Evolutionary conservation across 2,797 vertebrate genomes (phyloP), one percentile per base, ranked within the genome.

Genomic region (Pampus argenteus): DNA sequence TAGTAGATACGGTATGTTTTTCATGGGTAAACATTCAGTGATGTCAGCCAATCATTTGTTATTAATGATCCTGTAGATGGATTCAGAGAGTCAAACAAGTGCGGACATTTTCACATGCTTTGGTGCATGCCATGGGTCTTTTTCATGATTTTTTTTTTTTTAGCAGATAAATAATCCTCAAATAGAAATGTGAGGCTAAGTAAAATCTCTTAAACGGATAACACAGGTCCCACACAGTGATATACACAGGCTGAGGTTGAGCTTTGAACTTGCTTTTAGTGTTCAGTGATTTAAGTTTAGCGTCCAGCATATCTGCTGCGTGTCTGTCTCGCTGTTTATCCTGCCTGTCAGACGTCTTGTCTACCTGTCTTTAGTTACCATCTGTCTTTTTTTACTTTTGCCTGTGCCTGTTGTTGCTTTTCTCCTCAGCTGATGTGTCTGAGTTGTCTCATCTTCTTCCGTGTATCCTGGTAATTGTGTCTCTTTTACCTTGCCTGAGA

Each of bases 141-240:
- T 81, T 65, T 79, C 38, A 58, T 82, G 50, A 70, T 31, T 60
- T 72, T 67, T 78, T 31, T 60, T 72, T 67, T 78, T 78, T 79
- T 26, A 76, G 76, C 68, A 73, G 75, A 84, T 83, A 67, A 77
- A 79, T 87, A 92, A 91, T 91, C 84, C 84, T 78, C 71, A 81
- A 83, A 90, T 76, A 66, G 75, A 80, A 84, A 89, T 86, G 73
- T 89, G 78, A 78, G 70, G 76, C 79, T 45, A 59, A 76, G 79
- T 71, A 63, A 90, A 92, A 91, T 91, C 91, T 85, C 78, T 88
- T 91, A 88, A 91, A 89, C 76, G 79, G 91, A 92, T 91, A 82
- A 92, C 45, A n/a, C n/a, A n/a, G 72, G 76, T 62, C 68, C 68
- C 69, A 60, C 67, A 68, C 79, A 71, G 83, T 80, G 82, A 88